Evolutionary conservation across 2,797 vertebrate genomes (phyloP).

Genomic region (Nyctalus aviator): DNA sequence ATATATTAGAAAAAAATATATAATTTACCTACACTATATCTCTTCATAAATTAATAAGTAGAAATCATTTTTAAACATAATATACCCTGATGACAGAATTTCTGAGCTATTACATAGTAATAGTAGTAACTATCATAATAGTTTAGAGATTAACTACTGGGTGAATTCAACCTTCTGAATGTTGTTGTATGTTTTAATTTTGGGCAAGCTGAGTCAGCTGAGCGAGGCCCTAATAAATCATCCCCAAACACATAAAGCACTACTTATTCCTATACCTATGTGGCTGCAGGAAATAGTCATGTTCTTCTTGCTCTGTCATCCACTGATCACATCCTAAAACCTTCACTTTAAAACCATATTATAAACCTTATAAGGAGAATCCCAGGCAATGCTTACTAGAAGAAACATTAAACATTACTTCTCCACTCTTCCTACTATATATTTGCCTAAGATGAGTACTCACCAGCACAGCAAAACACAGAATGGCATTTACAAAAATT

Average conservation of each 20-base stretch:
- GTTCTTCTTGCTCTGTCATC: background rate
- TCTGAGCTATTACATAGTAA: background rate
- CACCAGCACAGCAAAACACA: conserved; percentile 19
- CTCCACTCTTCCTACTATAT: background rate
- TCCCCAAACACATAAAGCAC: background rate
- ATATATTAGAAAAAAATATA: background rate
- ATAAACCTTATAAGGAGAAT: background rate
- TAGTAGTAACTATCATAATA: background rate
- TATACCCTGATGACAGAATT: background rate
- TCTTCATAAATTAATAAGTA: background rate
- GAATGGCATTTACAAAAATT: background rate
- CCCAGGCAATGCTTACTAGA: background rate
- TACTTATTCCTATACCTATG: background rate
- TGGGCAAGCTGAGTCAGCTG: background rate
- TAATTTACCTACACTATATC: background rate
- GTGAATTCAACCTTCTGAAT: background rate
- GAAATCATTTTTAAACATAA: background rate
- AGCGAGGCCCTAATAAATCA: background rate
- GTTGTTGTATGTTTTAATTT: background rate
- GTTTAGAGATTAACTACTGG: background rate
- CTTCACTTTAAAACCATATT: background rate
- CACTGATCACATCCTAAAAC: background rate
- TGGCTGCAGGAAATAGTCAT: background rate
- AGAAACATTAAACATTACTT: background rate
- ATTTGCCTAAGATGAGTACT: background rate